Percentiles rank a stretch among this genome's conserved stretches.
These are phyloP conservation scores for Xiphophorus birchmanni DNA, from an alignment of 2,797 vertebrate species.

Conservation along the genomic window DNA sequence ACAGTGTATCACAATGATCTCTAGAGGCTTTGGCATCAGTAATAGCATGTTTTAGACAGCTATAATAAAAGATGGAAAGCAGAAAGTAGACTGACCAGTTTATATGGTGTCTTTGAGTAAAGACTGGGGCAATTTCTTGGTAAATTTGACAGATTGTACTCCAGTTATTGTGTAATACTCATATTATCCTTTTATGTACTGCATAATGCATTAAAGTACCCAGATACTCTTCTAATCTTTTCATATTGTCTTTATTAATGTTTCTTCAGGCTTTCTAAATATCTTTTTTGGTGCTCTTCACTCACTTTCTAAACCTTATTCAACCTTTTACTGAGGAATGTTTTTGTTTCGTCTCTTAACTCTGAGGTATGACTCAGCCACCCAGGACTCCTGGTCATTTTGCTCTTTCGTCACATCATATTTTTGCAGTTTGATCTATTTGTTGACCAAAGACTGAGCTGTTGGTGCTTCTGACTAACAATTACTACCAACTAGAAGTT, in stretches of 20 bases:
- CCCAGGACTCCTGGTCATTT: neutral
- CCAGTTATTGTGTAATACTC: neutral
- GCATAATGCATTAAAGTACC: neutral
- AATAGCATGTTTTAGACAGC: conserved; percentile 35
- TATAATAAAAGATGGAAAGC: conserved; percentile 29
- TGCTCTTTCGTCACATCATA: neutral
- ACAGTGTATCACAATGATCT: conserved; percentile 44
- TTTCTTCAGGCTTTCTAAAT: neutral
- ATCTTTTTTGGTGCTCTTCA: neutral
- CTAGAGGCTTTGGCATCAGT: conserved; percentile 53
- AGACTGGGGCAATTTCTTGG: neutral
- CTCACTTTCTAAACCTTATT: neutral
- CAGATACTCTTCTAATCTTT: neutral
- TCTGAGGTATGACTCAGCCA: neutral
- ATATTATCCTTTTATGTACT: neutral
- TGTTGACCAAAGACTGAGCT: neutral
- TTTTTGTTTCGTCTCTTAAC: neutral
- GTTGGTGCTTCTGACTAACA: neutral
- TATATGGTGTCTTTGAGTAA: conserved; percentile 6
- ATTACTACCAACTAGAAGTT: neutral
- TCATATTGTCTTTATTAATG: neutral
- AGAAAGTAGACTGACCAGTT: conserved; percentile 22
- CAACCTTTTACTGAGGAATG: neutral
- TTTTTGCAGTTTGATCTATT: neutral
- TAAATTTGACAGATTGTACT: conserved; percentile 5